A percentile compares a stretch with the other conserved stretches of the same genome.
phyloP scores from a whole-genome alignment of 2,797 vertebrate species.

The Diplodus sargus region DNA sequence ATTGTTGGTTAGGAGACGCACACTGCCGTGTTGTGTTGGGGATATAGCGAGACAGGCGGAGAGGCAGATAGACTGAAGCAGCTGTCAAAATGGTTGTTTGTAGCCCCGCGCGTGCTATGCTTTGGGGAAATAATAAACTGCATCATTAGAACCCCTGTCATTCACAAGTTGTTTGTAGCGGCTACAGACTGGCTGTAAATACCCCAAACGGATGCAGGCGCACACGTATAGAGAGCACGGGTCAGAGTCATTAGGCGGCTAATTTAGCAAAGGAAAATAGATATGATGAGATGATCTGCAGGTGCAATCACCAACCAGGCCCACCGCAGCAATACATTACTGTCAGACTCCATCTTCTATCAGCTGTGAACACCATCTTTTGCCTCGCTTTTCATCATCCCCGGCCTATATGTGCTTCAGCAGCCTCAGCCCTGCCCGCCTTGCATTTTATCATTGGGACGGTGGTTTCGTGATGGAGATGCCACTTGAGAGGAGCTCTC shows the following conservation, averaged over 20 bases:
- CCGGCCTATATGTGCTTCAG: background rate
- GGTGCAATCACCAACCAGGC: conserved; percentile 47
- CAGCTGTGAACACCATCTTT: background rate
- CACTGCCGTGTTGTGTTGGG: conserved; percentile 73
- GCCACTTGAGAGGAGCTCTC: too few species aligned
- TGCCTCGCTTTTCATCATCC: background rate
- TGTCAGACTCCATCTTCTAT: conserved; percentile 27
- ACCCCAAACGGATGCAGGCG: conserved; percentile 49
- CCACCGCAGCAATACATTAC: conserved; percentile 49
- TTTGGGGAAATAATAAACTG: conserved; percentile 84
- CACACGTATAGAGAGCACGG: conserved; percentile 47
- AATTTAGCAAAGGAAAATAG: conserved; percentile 64
- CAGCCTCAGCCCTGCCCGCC: too few species aligned
- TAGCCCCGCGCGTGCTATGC: conserved; percentile 73
- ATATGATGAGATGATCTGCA: conserved; percentile 56
- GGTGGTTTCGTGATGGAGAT: too few species aligned
- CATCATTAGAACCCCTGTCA: conserved; percentile 85
- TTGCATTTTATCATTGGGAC: background rate
- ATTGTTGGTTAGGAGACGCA: conserved; percentile 82
- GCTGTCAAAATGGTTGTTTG: conserved; percentile 85
- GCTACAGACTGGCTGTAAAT: conserved; percentile 65
- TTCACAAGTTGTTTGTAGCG: conserved; percentile 75
- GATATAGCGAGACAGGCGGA: conserved; percentile 78
- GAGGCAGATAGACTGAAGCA: conserved; percentile 79
- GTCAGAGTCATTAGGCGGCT: conserved; percentile 72